phyloP scores from a whole-genome alignment of 2,888 invertebrate genomes.

The Neoscelio sp. region DNA sequence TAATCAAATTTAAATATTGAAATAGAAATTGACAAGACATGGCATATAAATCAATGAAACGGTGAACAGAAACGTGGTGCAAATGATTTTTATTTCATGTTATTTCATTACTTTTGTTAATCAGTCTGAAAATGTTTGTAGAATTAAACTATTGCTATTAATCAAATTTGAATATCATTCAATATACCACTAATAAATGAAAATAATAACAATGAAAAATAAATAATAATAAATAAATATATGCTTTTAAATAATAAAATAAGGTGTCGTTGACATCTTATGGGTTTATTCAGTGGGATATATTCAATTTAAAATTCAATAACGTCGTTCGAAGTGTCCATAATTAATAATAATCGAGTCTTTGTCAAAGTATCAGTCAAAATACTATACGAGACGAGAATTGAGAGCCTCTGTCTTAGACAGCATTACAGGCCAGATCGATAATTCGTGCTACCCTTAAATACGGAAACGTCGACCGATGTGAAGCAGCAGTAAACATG shows the following conservation, averaged over 20 bases:
- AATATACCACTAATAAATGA: no score
- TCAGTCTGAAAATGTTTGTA: not conserved
- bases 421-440: slow-evolving; percentile 79
- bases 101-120: slow-evolving; percentile 1
- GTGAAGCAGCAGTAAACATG: slow-evolving; percentile 67
- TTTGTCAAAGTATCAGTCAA: slow-evolving; percentile 7
- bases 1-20: no score
- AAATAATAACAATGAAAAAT: no score
- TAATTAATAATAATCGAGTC: not conserved
- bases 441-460: slow-evolving; percentile 78
- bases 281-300: no score
- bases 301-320: no score
- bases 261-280: no score
- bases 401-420: slow-evolving; percentile 79
- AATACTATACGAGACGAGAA: slow-evolving; percentile 47
- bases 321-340: not conserved
- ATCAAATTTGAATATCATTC: no score
- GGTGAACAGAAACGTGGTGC: slow-evolving; percentile 1
- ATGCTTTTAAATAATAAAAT: not conserved
- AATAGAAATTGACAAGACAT: slow-evolving; percentile 20
- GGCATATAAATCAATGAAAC: slow-evolving; percentile 31
- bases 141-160: no score
- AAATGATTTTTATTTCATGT: slow-evolving; percentile 2
- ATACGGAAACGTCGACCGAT: slow-evolving; percentile 76
- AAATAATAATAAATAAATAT: not conserved